Conservation (phyloP, 2,113 vertebrate species). For the Scatophagus argus region DNA sequence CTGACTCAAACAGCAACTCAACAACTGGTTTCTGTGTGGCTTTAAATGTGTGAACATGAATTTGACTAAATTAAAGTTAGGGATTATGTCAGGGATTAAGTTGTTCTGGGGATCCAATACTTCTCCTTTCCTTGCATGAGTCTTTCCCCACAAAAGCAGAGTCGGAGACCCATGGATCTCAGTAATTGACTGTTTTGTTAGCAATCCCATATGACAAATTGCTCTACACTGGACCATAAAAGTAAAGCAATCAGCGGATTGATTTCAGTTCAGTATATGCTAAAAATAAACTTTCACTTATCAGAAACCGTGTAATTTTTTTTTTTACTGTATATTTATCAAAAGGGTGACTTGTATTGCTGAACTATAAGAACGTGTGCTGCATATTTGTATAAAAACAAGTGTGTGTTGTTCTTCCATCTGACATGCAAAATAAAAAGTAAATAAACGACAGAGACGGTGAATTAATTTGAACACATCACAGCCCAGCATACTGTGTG, state of each 20-base stretch:
- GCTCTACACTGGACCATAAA: slow-evolving; percentile 48
- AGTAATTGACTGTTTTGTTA: slow-evolving; percentile 77
- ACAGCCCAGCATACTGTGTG: background rate
- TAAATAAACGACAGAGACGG: background rate
- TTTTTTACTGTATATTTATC: background rate
- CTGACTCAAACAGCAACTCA: slow-evolving; percentile 62
- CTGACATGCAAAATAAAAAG: background rate
- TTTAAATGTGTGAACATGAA: slow-evolving; percentile 78
- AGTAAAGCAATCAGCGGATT: slow-evolving; percentile 51
- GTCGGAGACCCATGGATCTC: slow-evolving; percentile 69
- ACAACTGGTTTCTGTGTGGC: slow-evolving; percentile 62
- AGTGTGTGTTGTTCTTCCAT: background rate
- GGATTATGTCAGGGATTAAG: slow-evolving; percentile 86
- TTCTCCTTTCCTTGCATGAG: slow-evolving; percentile 62
- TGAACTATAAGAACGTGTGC: background rate
- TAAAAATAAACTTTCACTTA: slow-evolving; percentile 29
- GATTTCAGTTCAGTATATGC: slow-evolving; percentile 42
- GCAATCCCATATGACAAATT: slow-evolving; percentile 46
- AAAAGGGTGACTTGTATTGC: background rate
- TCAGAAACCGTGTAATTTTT: background rate
- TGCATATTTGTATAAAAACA: background rate
- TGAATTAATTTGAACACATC: slow-evolving; percentile 22
- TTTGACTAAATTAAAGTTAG: slow-evolving; percentile 83
- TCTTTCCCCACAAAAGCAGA: slow-evolving; percentile 62
- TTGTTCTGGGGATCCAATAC: slow-evolving; percentile 79